These are phyloP conservation scores for Lethenteron reissneri DNA, from an alignment of 2,113 vertebrate genomes.

Conservation along the genomic window DNA sequence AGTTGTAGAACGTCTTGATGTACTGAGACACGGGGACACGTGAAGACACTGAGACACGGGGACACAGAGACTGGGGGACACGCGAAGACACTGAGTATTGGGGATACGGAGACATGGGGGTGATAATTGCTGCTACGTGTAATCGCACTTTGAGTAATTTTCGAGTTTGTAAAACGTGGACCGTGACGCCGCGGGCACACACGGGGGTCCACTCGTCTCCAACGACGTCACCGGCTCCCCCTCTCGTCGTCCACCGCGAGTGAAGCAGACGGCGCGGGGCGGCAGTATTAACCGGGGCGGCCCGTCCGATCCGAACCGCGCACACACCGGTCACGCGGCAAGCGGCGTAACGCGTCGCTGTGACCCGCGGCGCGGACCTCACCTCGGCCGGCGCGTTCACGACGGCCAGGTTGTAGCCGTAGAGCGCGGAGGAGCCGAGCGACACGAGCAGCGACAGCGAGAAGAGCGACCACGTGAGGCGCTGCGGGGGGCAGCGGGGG, in stretches of 20 bases:
- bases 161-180: too few relatives aligned
- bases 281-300: too few relatives aligned
- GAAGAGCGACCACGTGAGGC: slow-evolving; percentile 36
- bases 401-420: slow-evolving; percentile 57
- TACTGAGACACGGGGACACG: slow-evolving; percentile 21
- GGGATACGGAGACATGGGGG: too few relatives aligned
- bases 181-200: neutral
- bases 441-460: slow-evolving; percentile 44
- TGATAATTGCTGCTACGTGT: too few relatives aligned
- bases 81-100: neutral
- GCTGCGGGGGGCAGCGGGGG: slow-evolving; percentile 18
- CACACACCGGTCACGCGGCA: too few relatives aligned
- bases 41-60: neutral
- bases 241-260: too few relatives aligned
- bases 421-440: slow-evolving; percentile 58
- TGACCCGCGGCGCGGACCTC: slow-evolving; percentile 13
- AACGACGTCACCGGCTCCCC: neutral
- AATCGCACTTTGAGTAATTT: too few relatives aligned
- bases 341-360: too few relatives aligned
- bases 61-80: neutral
- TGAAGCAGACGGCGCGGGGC: too few relatives aligned
- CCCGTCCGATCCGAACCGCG: too few relatives aligned
- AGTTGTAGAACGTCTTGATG: slow-evolving; percentile 61
- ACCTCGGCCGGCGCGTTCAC: slow-evolving; percentile 57
- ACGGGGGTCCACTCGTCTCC: neutral